phyloP scores from a whole-genome alignment of 2,113 vertebrate species.

The Castor canadensis region DNA sequence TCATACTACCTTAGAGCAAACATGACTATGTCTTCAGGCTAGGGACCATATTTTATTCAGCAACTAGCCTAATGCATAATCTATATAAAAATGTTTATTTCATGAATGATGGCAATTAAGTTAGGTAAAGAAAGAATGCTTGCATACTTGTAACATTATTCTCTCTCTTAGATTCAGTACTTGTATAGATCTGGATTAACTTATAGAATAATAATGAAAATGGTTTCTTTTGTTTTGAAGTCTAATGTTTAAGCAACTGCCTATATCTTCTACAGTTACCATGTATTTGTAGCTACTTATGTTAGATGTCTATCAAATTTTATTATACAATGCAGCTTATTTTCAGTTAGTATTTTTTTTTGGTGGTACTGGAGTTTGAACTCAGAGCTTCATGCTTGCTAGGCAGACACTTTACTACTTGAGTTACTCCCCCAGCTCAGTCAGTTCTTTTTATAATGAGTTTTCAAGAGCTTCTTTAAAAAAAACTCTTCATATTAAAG shows the following conservation, averaged over 20 bases:
- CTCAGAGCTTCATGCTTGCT: no score
- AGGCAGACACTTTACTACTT: no score
- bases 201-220: not conserved
- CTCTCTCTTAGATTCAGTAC: not conserved
- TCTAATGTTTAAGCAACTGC: not conserved
- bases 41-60: not conserved
- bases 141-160: not conserved
- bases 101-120: not conserved
- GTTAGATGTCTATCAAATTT: not conserved
- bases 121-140: not conserved
- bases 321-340: not conserved
- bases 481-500: not conserved
- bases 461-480: not conserved
- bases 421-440: no score
- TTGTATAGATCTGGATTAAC: not conserved
- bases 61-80: not conserved
- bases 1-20: not conserved
- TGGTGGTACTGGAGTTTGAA: no score
- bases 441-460: no score
- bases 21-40: not conserved
- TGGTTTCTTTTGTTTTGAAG: not conserved
- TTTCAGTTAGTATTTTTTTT: not conserved
- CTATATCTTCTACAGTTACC: not conserved
- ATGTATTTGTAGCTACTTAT: not conserved
- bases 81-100: not conserved